These are phyloP conservation scores for Harpagus bidentatus DNA, from an alignment of 2,113 vertebrate species.

Conservation along the genomic window DNA sequence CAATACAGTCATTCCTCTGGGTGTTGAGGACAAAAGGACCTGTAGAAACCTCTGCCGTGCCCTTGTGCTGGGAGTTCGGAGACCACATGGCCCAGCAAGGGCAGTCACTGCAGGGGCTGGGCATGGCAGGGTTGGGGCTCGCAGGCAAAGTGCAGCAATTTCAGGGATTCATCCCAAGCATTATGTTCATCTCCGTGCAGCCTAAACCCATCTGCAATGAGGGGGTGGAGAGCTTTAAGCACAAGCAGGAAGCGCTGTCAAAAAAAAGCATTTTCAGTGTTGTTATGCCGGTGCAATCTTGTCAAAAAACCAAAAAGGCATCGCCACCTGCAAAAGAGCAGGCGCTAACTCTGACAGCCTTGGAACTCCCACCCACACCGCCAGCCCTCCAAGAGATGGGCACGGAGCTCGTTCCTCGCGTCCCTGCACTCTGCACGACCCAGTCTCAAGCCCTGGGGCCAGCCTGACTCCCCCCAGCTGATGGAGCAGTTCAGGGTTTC, in stretches of 20 bases:
- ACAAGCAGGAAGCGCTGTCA: constrained; percentile 35
- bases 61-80: not conserved
- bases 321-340: constrained; percentile 37
- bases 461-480: accelerated
- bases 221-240: constrained; percentile 35
- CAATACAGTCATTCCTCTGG: accelerated
- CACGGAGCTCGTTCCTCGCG: accelerated
- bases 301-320: not conserved
- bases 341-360: not conserved
- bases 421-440: accelerated
- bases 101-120: not conserved
- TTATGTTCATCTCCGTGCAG: not conserved
- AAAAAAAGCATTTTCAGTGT: constrained; percentile 6
- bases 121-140: not conserved
- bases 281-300: not conserved
- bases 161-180: not conserved
- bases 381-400: not conserved
- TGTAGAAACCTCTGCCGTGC: not conserved
- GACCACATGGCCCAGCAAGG: accelerated
- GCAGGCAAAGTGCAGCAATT: not conserved
- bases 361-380: not conserved
- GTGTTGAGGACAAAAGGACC: not conserved
- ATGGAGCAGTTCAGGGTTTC: not conserved
- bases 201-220: constrained; percentile 28
- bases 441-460: not conserved